Evolutionary conservation across 2,113 vertebrate species (phyloP), one percentile per base, ranked within the genome.

Genomic region (Passer domesticus): DNA sequence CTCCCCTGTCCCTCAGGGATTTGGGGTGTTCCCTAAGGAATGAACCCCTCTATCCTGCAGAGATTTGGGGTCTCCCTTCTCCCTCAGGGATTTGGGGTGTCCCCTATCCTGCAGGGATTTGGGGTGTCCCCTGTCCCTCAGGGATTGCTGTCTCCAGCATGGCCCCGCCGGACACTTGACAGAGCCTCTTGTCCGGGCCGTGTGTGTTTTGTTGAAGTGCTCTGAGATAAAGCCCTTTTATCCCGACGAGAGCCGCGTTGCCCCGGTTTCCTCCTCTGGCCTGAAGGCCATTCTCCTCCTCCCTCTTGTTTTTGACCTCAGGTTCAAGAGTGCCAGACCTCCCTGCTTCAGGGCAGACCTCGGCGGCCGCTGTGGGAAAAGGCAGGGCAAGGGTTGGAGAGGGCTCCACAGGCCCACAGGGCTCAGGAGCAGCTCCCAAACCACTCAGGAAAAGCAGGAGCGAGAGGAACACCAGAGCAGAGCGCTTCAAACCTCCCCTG

Each of bases 311-410:
- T 56, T 52, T 97, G 96, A 97, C 97, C 97, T 92, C 96, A 90
- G 97, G 97, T 97, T 97, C 97, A 97, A 96, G 97, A 97, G 97
- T 95, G 95, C 93, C 84, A 92, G 96, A 97, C 96, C 97, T 97
- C 96, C 95, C 95, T 50, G 95, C 41, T 89, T 81, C 11, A 41
- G 87, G 92, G 88, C 67, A 92, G 85, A 88, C 89, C 86, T 84
- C 30, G 93, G 94, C 85, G 5, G 81, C 52, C 83, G 53, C 56
- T 30, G 94, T 95, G 97, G 96, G 95, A 97, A 96, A 93, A 91
- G 95, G 81, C 94, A 91, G 90, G 94, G 86, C 92, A 80, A 4
- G 93, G 72, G 25, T n/a, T 77, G 93, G 60, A 37, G 58, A 60
- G 76, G 67, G 84, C 62, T 89, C 87, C 82, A 41, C 49, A 46